Base-by-base conservation (phyloP, 2,888 invertebrate species). In the Aphrophora alni region DNA sequence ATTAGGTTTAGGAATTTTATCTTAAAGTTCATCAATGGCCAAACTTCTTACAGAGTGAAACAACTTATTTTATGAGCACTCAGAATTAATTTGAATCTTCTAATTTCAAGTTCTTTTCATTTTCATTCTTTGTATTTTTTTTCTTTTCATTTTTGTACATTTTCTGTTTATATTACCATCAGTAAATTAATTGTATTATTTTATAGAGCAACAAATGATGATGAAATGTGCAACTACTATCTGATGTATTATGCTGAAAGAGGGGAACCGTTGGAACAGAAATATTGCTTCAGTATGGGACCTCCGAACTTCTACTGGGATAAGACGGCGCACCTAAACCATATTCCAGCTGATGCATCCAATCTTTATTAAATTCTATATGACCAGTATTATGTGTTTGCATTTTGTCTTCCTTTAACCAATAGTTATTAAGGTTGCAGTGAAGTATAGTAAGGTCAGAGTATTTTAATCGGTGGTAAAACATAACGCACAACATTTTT, bases 171-270 rank as follows among this genome's bases (percentile, higher is more conserved):
- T n/a, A n/a, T n/a, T n/a, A n/a, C n/a, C n/a, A n/a, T n/a, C n/a
- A n/a, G n/a, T n/a, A n/a, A n/a, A n/a, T n/a, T n/a, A n/a, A n/a
- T n/a, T n/a, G n/a, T 33, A 33, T 33, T 33, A 21, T 59, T 59
- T 83, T 81, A 68, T 75, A 85, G 95, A 0, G 90, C 94, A 0
- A 97, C 97, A 28, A 95, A 95, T 87, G 91, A 93, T 17, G 96
- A 97, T 85, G 97, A 98, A 89, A 98, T 98, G 97, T 98, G 97
- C 89, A 98, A 97, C 89, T 97, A 97, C 89, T 98, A 98, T 88
- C 88, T 98, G 0, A 96, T 97, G 96, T 97, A 97, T 88, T 97
- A 95, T 90, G 95, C 97, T 0, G 92, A 96, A 78, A 91, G 93
- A 77, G 92, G 91, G 17, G 90, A 92, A 1, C 95, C 96, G 0